Base-by-base conservation (phyloP, 2,113 vertebrate species). In the Barbus barbus region DNA sequence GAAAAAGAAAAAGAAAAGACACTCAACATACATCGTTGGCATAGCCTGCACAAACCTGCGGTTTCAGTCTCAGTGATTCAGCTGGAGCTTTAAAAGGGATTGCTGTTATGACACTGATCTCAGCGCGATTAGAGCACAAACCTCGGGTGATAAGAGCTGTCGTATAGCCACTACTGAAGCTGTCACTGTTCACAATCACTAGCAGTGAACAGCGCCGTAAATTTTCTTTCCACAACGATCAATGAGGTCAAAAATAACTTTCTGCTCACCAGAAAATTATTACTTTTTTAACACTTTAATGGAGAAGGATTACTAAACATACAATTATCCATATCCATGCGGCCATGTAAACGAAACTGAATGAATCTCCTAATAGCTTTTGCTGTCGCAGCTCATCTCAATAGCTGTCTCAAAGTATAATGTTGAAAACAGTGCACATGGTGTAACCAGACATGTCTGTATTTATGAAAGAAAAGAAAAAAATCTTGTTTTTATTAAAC, bases 81-180 rank as follows among this genome's bases (percentile, higher is more conserved):
- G 44, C 44, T 20, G 41, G 60, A 85, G 53, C 80, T 75, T 81
- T 73, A 76, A 78, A 74, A 83, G 31, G 33, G 75, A 75, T 79
- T 56, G 79, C 75, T 80, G 82, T 81, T 82, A 85, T 53, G 74
- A 69, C 60, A 22, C 69, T 78, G 82, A 87, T 86, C 77, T 28
- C 81, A 4, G 11, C 11, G 14, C 41, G 72, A 73, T 81, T 80
- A 84, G 56, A 63, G 41, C 28, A 44, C 46, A n/a, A 16, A 53
- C 60, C 14, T 69, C 31, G 58, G 51, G 58, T 74, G 81, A 81
- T 76, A n/a, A 51, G 24, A 51, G 41, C 33, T 77, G 75, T 89
- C 83, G 58, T 36, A 65, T 67, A 44, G 53, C 46, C 82, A 82
- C 61, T 60, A 80, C 9, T 38, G 31, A 67, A 80, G 31, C 81